Evolutionary conservation across 1,140 invertebrate species (phyloP).

Genomic region (Hylyphantes graminicola): DNA sequence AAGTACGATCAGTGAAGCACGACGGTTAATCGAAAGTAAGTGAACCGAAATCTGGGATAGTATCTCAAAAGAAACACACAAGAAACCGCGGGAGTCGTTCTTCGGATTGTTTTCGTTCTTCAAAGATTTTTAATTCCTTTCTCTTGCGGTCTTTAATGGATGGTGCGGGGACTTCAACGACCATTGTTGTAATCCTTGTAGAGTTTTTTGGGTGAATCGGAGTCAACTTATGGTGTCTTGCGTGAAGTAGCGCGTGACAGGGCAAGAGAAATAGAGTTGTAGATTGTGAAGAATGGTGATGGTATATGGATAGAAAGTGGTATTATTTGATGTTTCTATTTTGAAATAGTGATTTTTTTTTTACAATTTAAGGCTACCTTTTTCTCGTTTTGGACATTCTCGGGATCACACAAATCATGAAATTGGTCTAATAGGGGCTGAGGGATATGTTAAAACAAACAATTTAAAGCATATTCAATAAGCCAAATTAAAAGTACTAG

Average conservation of each 20-base stretch:
- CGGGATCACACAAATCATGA: too few species aligned
- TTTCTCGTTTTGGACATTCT: too few species aligned
- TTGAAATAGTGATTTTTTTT: too few species aligned
- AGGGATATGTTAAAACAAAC: too few species aligned
- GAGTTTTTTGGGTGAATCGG: slow-evolving; percentile 36
- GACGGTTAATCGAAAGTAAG: slow-evolving; percentile 39
- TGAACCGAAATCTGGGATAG: slow-evolving; percentile 9
- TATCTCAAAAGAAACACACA: background rate
- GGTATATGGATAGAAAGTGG: too few species aligned
- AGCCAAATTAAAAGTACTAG: too few species aligned
- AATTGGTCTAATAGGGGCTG: too few species aligned
- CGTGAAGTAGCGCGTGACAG: slow-evolving; percentile 24
- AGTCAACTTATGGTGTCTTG: slow-evolving; percentile 17
- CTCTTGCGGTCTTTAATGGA: slow-evolving; percentile 7
- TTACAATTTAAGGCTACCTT: too few species aligned
- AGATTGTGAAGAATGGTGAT: background rate
- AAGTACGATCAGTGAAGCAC: background rate
- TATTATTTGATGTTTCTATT: too few species aligned
- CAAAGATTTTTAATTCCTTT: slow-evolving; percentile 1
- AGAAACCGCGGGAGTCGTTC: background rate
- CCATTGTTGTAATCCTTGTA: slow-evolving; percentile 21
- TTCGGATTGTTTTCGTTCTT: background rate
- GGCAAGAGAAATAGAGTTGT: background rate
- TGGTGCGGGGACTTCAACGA: slow-evolving; percentile 7
- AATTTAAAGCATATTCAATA: too few species aligned